Percentiles rank a stretch among this genome's conserved stretches.
Conservation (phyloP, 2,113 vertebrate genomes). For the Neofelis nebulosa region DNA sequence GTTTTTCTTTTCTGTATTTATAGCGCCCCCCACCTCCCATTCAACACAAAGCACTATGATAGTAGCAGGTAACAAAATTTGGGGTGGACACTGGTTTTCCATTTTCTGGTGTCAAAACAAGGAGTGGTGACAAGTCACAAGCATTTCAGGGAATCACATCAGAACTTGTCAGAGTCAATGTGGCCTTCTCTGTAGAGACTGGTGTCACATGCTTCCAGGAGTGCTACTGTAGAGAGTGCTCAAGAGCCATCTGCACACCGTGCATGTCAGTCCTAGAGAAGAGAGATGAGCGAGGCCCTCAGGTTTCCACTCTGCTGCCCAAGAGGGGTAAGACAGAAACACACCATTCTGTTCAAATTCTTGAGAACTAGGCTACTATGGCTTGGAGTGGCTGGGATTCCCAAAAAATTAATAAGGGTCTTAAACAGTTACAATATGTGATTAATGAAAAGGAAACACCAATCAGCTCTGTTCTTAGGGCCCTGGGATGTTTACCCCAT, state of each 20-base stretch:
- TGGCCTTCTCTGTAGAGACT: not conserved
- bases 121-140: not conserved
- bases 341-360: too few species aligned
- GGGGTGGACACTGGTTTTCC: not conserved
- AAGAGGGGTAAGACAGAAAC: not conserved
- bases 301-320: not conserved
- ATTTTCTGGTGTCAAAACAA: not conserved
- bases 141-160: not conserved
- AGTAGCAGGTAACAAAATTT: not conserved
- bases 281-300: not conserved
- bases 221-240: not conserved
- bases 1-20: not conserved
- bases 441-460: not conserved
- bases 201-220: accelerated
- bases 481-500: not conserved
- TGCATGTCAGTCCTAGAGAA: not conserved
- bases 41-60: not conserved
- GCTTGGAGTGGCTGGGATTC: not conserved
- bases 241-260: accelerated
- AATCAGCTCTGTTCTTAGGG: not conserved
- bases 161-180: not conserved
- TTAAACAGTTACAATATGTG: not conserved
- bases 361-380: not conserved
- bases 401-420: not conserved
- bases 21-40: not conserved